Base-by-base conservation (phyloP, 2,113 vertebrate species). In the Nipponia nippon region DNA sequence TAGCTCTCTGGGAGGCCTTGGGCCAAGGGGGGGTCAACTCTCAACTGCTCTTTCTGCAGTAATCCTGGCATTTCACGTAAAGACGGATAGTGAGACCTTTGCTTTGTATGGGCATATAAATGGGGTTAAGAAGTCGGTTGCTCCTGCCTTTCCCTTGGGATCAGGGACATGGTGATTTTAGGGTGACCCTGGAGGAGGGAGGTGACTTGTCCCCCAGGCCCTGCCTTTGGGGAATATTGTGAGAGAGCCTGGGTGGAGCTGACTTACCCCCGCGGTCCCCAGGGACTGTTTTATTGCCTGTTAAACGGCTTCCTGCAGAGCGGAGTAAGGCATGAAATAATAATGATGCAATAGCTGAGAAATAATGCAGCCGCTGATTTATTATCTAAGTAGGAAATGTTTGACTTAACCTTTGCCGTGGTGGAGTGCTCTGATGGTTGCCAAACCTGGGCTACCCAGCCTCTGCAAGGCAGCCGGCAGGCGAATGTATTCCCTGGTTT, bases 201-300 rank as follows among this genome's bases (percentile, higher is more conserved):
- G 36, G 19, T 80, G 47, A 10, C 9, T 67, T 83, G 13, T 47
- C 8, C 12, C 11, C 8, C 12, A 20, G 16, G 46, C 10, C 5
- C 29, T 91, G 76, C 36, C 32, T 87, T 50, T 53, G 63, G 82
- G 46, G 53, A 73, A 30, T 65, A 32, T 29, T 55, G 38, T 58
- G 49, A 50, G 42, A 59, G 44, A 32, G 25, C 40, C 58, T 18
- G 23, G 20, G 16, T 50, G 38, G 73, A 47, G 38, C 42, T 81
- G 69, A 3, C 0, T 69, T 62, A 34, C 8, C 25, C 21, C 29
- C 1, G 3, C 0, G 0, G 11, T 91, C 44, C 53, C 10, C 67
- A 50, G 44, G 53, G 58, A 3, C 15, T 40, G 18, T n/a, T 66
- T 55, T 21, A 53, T 12, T 67, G 88, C 66, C 61, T 71, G 27